A percentile compares a stretch with the other conserved stretches of the same genome.
phyloP scores from a whole-genome alignment of 2,113 vertebrate genomes.

The Pteronura brasiliensis region DNA sequence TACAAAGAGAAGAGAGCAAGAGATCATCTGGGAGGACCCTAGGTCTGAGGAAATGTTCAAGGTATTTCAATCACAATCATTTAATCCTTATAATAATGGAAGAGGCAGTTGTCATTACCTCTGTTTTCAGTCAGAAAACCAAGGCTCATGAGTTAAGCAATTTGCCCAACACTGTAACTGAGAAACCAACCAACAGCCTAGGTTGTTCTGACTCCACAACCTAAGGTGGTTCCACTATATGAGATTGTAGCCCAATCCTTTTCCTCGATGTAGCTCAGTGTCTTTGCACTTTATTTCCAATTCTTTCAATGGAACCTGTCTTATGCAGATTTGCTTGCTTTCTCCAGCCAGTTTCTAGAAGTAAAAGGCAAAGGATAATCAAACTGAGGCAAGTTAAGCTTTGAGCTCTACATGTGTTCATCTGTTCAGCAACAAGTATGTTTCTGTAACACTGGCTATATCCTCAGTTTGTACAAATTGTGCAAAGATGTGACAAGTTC shows the following conservation, averaged over 20 bases:
- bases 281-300: constrained; percentile 20
- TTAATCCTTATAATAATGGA: background rate
- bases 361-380: constrained; percentile 8
- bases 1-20: background rate
- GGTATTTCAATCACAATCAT: background rate
- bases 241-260: background rate
- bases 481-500: background rate
- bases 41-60: background rate
- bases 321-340: constrained; percentile 7
- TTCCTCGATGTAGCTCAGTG: background rate
- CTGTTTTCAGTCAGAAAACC: constrained; percentile 35
- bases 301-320: background rate
- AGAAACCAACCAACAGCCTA: constrained; percentile 1
- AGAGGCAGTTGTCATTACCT: background rate
- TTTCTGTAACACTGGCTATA: background rate
- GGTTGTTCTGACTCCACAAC: constrained; percentile 1
- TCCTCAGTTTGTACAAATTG: background rate
- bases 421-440: background rate
- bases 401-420: background rate
- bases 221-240: background rate
- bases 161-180: background rate
- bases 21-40: background rate
- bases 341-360: background rate
- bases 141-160: constrained; percentile 8
- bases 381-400: background rate